Percentiles rank a stretch among this genome's conserved stretches.
Conservation (phyloP, 2,113 vertebrate species). For the Tauraco erythrolophus region DNA sequence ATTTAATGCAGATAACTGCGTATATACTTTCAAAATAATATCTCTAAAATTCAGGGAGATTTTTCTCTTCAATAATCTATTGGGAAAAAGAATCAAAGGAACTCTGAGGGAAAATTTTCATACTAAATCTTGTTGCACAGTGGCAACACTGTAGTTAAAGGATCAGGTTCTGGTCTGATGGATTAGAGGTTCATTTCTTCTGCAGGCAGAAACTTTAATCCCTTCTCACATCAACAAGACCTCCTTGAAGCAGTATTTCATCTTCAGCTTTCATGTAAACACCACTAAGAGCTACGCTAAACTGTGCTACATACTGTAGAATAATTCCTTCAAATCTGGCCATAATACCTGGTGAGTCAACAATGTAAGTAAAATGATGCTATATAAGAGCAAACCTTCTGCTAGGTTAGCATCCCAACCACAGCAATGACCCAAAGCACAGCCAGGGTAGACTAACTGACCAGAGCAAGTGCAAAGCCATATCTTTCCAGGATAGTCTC, state of each 20-base stretch:
- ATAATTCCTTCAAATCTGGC: not conserved
- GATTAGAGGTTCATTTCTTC: not conserved
- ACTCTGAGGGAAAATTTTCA: not conserved
- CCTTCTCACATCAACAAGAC: not conserved
- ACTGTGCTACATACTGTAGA: not conserved
- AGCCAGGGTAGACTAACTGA: not conserved
- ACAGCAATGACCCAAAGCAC: not conserved
- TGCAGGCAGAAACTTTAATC: not conserved
- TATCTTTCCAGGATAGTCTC: not conserved
- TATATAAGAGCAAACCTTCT: not conserved
- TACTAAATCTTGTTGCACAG: not conserved
- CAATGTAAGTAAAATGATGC: not conserved
- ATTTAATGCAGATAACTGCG: not conserved
- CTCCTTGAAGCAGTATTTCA: not conserved
- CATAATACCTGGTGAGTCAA: not conserved
- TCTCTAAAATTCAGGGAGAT: not conserved
- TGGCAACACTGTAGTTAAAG: rapidly evolving
- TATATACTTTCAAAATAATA: not conserved
- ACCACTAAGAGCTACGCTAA: not conserved
- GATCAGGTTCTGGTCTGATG: not conserved
- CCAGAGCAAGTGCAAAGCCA: not conserved
- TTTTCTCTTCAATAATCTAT: not conserved
- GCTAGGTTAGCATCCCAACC: not conserved
- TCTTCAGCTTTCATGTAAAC: not conserved
- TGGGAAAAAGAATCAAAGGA: not conserved